phyloP scores from a whole-genome alignment of 1,140 invertebrate species.

The Drepana arcuata region DNA sequence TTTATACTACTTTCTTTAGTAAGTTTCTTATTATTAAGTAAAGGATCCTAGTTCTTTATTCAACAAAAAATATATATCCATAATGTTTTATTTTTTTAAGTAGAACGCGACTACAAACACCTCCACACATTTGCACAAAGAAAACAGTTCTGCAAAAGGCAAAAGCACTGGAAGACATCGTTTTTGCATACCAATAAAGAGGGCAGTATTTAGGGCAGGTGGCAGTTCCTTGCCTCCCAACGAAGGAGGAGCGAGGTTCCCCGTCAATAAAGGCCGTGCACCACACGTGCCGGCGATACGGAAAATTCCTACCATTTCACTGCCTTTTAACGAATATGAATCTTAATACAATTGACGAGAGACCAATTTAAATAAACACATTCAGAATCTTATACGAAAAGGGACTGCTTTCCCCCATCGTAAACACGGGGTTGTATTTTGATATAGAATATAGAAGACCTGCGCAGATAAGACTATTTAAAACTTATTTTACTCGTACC shows the following conservation, averaged over 20 bases:
- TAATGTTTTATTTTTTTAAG: no score
- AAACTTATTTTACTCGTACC: no score
- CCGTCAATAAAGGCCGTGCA: conserved; percentile 52
- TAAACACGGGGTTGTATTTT: conserved; percentile 52
- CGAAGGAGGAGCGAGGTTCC: conserved; percentile 34
- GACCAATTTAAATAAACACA: conserved; percentile 12
- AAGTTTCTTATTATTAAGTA: no score
- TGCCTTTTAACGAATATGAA: conserved; percentile 5
- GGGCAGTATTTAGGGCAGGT: conserved; percentile 45
- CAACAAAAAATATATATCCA: no score
- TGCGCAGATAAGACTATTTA: conserved; percentile 10
- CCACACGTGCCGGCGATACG: conserved; percentile 49
- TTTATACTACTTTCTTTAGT: no score
- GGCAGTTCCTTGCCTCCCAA: conserved; percentile 44
- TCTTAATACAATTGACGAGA: conserved; percentile 8
- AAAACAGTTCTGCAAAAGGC: no score
- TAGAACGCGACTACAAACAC: conserved; percentile 22
- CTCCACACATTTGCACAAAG: conserved; percentile 2
- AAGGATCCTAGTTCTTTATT: no score
- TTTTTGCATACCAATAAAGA: conserved; percentile 38
- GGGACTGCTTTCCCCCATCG: conserved; percentile 53
- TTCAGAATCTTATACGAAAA: conserved; percentile 33
- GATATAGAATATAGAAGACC: conserved; percentile 25
- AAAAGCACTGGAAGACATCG: no score
- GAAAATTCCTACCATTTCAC: conserved; percentile 35